Evolutionary conservation across 2,113 vertebrate species (phyloP).

Genomic region (Centropus unirufus): DNA sequence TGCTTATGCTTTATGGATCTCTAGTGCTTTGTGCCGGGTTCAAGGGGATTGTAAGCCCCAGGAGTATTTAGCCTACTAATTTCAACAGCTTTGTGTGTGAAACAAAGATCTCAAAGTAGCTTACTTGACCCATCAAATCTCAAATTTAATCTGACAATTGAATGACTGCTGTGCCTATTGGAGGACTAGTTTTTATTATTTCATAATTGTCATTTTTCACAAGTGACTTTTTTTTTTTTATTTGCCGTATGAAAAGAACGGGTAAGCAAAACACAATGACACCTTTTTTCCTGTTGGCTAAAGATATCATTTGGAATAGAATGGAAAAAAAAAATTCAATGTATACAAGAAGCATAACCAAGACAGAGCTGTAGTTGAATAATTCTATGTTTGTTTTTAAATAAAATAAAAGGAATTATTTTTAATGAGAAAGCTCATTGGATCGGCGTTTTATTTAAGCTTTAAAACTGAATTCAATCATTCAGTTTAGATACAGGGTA

Average conservation of each 20-base stretch:
- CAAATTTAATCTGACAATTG: not conserved
- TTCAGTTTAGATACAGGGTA: conserved; percentile 19
- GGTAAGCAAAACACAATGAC: not conserved
- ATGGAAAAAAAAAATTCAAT: not conserved
- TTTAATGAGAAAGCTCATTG: not conserved
- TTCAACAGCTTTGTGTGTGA: not conserved
- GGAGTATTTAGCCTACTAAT: conserved; percentile 1
- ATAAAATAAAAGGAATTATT: not conserved
- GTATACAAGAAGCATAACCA: not conserved
- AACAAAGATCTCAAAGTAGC: not conserved
- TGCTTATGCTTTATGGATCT: not conserved
- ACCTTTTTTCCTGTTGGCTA: not conserved
- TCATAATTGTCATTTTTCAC: not conserved
- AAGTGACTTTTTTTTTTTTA: not conserved
- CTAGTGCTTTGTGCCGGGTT: not conserved
- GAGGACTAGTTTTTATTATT: not conserved
- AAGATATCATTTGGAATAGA: not conserved
- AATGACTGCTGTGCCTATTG: not conserved
- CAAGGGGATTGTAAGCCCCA: not conserved
- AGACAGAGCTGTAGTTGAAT: not conserved
- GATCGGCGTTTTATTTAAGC: not conserved
- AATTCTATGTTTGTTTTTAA: not conserved
- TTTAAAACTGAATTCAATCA: not conserved
- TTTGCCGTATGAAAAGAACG: not conserved
- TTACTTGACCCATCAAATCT: not conserved